Evolutionary conservation across 2,113 vertebrate genomes (phyloP).

Genomic region (Turnix velox): DNA sequence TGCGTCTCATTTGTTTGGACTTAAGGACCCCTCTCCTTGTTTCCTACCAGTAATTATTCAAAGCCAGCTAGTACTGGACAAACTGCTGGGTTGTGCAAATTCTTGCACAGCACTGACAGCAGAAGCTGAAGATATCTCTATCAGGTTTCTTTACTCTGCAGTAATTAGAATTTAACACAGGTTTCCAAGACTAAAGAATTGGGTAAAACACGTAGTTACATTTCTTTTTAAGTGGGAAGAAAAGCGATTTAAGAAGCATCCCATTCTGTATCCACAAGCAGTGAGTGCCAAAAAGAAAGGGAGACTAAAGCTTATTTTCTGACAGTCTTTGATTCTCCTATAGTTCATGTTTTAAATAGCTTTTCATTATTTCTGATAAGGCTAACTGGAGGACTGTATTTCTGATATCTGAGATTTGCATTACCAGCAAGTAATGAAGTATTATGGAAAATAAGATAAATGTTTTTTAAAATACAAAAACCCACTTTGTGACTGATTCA

Average conservation of each 20-base stretch:
- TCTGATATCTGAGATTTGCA: background rate
- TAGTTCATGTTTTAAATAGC: background rate
- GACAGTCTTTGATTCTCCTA: background rate
- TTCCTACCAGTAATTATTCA: background rate
- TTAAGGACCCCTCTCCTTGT: background rate
- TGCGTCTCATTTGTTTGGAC: background rate
- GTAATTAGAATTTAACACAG: background rate
- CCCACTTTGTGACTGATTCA: background rate
- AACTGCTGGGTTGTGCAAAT: background rate
- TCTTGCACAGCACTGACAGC: background rate
- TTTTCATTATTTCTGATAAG: background rate
- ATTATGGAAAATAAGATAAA: background rate
- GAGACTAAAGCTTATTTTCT: background rate
- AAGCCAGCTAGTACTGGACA: background rate
- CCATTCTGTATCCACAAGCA: background rate
- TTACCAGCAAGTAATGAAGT: background rate
- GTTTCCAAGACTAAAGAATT: background rate
- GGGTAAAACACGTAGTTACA: background rate
- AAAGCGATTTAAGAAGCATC: background rate
- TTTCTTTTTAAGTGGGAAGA: background rate
- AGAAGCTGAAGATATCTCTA: background rate
- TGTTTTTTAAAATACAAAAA: background rate
- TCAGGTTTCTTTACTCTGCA: background rate
- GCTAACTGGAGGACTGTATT: background rate
- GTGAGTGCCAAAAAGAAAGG: background rate